Evolutionary conservation across 1,140 invertebrate species (phyloP).

Genomic region (Melanaphis sacchari): DNA sequence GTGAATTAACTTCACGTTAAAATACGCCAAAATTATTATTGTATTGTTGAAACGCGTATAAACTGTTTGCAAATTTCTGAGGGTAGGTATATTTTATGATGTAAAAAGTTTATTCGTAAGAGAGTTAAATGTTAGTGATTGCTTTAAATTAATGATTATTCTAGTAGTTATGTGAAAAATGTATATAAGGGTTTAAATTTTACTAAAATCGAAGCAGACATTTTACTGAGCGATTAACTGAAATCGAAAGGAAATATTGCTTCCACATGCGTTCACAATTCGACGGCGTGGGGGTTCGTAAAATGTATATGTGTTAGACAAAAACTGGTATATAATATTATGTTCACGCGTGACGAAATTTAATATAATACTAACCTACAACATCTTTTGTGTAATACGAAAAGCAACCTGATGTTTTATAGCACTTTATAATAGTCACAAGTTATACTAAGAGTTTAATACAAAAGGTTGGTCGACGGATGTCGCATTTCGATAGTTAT

Average conservation of each 20-base stretch:
- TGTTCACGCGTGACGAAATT: neutral
- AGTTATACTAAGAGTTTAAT: neutral
- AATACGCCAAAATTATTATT: neutral
- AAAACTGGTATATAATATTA: neutral
- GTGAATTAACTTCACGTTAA: neutral
- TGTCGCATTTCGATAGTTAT: too few species aligned
- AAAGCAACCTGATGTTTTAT: neutral
- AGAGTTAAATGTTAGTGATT: neutral
- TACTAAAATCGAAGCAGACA: neutral
- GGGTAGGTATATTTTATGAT: neutral
- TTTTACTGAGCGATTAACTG: neutral
- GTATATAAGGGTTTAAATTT: neutral
- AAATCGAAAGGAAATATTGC: neutral
- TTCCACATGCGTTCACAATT: constrained; percentile 24
- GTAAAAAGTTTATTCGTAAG: neutral
- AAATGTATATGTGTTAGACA: neutral
- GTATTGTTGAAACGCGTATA: neutral
- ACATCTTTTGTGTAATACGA: neutral
- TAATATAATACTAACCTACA: neutral
- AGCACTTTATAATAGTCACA: neutral
- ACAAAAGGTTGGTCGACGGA: too few species aligned
- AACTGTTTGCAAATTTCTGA: neutral
- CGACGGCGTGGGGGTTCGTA: neutral
- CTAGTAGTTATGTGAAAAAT: neutral
- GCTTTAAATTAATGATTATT: neutral